Base-by-base conservation (phyloP, 64 coral and sea anemone genomes). In the Dendrophyllia cribrosa region DNA sequence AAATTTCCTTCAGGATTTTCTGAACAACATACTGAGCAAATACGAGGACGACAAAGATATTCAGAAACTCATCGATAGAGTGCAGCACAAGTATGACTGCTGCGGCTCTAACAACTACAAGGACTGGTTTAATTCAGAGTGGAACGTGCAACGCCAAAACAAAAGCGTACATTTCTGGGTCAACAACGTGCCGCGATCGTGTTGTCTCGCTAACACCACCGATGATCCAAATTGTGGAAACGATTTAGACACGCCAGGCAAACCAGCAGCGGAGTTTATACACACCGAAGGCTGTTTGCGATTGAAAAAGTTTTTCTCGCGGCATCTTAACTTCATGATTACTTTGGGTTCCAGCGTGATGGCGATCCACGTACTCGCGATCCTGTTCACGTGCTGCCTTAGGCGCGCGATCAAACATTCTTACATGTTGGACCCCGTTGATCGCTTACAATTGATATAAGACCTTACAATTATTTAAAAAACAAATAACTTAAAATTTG, bases 111-210 rank as follows among this genome's bases (percentile, higher is more conserved):
- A 78, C 34, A 76, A 71, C 77, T 95, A 90, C 79, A 78, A 43
- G 13, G 93, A 95, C 61, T 95, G 93, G 93, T 95, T 90, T 90
- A 45, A 85, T 48, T 95, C 93, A 14, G 51, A 86, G 13, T 95
- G 93, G 93, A 95, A 95, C 49, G 47, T 69, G 70, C 52, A 72
- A 63, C 78, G 72, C 50, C 93, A 95, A 79, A 95, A 95, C 62
- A 56, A 45, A 50, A 95, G 88, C 83, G 43, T 34, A 11, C 25
- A 76, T 43, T 58, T 53, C 48, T 95, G 89, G 63, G 43, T 78
- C 8, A 78, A 95, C 5, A 85, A 55, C n/a, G 93, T 95, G 0
- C 93, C 93, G 15, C 93, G 61, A 19, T 95, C 93, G 6, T 95
- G 93, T 77, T 95, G 88, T 86, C 77, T 95, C 45, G 19, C 50